phyloP scores from a whole-genome alignment of 2,797 vertebrate species.

The Artibeus lituratus region DNA sequence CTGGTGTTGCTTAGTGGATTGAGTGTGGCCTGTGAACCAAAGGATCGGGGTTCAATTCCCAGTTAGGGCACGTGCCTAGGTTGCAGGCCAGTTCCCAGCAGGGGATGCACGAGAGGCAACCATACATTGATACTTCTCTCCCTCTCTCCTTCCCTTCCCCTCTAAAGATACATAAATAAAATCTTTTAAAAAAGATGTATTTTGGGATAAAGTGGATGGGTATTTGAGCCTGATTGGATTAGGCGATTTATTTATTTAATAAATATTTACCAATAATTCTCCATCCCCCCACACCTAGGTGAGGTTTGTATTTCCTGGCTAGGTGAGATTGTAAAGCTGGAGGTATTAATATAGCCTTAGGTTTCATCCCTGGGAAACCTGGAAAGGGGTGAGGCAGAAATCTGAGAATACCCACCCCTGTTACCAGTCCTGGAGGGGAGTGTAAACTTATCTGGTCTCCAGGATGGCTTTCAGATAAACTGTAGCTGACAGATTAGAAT shows the following conservation, averaged over 20 bases:
- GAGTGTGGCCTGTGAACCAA: too few relatives aligned
- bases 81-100: too few relatives aligned
- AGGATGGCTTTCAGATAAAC: conserved; percentile 35
- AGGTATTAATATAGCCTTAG: conserved; percentile 22
- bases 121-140: too few relatives aligned
- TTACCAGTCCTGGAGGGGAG: background rate
- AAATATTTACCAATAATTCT: background rate
- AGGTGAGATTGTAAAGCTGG: background rate
- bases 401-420: background rate
- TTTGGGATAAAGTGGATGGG: background rate
- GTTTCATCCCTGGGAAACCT: background rate
- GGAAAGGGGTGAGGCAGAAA: conserved; percentile 27
- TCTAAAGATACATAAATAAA: too few relatives aligned
- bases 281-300: accelerated
- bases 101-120: too few relatives aligned
- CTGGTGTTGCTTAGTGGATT: too few relatives aligned
- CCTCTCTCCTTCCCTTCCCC: too few relatives aligned
- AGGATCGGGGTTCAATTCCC: too few relatives aligned
- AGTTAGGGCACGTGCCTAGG: too few relatives aligned
- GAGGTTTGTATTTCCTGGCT: background rate
- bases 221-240: background rate
- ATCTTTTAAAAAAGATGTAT: background rate
- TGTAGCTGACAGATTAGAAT: conserved; percentile 13
- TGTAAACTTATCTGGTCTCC: conserved; percentile 24
- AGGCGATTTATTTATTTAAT: background rate